These are phyloP conservation scores for Drosophila bunnanda DNA, from an alignment of 2,888 invertebrate genomes.

Conservation along the genomic window DNA sequence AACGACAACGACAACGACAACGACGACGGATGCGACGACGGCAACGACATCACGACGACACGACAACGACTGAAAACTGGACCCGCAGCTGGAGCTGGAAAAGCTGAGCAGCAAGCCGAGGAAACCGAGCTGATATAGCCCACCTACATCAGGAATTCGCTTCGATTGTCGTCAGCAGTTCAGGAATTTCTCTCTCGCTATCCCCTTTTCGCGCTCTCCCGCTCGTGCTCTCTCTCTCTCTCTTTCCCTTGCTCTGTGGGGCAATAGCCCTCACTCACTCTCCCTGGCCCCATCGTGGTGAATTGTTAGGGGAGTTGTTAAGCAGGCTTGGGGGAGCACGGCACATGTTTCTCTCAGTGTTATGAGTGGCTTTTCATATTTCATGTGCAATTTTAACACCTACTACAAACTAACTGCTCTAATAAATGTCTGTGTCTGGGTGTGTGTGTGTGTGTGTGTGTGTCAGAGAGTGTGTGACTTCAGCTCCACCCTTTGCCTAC, in stretches of 20 bases:
- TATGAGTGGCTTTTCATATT: constrained; percentile 73
- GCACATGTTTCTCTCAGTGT: constrained; percentile 41
- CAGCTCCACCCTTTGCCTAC: not conserved
- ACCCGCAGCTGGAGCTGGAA: constrained; percentile 42
- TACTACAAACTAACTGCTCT: constrained; percentile 67
- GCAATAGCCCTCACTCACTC: constrained; percentile 5
- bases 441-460: constrained; percentile 26
- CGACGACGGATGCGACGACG: constrained; percentile 51
- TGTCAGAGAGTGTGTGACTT: constrained; percentile 17
- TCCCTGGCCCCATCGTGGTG: constrained; percentile 56
- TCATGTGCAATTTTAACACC: constrained; percentile 78
- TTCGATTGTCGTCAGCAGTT: constrained; percentile 57
- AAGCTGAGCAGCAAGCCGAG: constrained; percentile 7
- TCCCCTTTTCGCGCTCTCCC: constrained; percentile 5
- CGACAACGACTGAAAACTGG: constrained; percentile 80
- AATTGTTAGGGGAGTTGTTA: constrained; percentile 70
- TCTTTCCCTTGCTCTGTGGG: not conserved
- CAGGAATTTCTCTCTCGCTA: constrained; percentile 34
- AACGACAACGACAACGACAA: constrained; percentile 45
- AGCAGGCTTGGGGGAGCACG: constrained; percentile 40
- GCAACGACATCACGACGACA: constrained; percentile 81
- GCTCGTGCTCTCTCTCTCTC: constrained; percentile 2
- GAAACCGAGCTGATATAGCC: constrained; percentile 25
- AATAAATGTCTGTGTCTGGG: constrained; percentile 55
- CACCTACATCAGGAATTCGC: constrained; percentile 49